These are phyloP conservation scores for Wiebesia pumilae DNA, from an alignment of 1,140 invertebrate species.

Conservation along the genomic window DNA sequence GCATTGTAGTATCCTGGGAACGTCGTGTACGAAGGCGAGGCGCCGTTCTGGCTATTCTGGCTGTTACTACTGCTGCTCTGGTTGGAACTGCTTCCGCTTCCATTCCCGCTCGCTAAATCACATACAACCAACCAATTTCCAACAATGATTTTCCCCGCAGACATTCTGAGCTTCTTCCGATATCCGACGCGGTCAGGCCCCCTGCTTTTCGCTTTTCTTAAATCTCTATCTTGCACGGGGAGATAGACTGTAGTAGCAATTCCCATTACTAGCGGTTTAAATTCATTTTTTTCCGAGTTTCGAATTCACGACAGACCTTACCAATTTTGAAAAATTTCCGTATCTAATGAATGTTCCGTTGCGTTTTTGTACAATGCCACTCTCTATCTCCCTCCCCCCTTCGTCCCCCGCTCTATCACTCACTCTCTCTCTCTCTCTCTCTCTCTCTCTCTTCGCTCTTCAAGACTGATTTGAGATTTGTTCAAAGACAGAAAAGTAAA, in stretches of 20 bases:
- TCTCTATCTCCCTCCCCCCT: too few relatives aligned
- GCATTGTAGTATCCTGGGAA: constrained; percentile 62
- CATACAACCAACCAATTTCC: constrained; percentile 72
- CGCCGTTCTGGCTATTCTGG: constrained; percentile 71
- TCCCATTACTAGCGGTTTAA: neutral
- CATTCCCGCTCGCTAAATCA: constrained; percentile 67
- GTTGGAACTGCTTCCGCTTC: constrained; percentile 62
- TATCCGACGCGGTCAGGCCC: neutral
- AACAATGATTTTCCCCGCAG: constrained; percentile 5
- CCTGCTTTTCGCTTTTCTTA: neutral
- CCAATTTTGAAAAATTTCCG: neutral
- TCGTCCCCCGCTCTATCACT: too few relatives aligned
- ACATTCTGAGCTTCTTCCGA: neutral
- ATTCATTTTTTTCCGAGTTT: neutral
- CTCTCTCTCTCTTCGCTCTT: too few relatives aligned
- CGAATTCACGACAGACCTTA: too few relatives aligned
- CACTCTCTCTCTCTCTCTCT: too few relatives aligned
- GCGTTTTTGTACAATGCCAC: too few relatives aligned
- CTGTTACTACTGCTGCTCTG: constrained; percentile 69
- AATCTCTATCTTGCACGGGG: neutral
- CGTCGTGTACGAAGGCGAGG: constrained; percentile 62
- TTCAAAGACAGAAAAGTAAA: too few relatives aligned
- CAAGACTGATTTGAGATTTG: too few relatives aligned
- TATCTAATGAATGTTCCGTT: too few relatives aligned
- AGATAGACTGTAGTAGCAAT: neutral